Percentiles rank a stretch among this genome's conserved stretches.
These are phyloP conservation scores for Thaleichthys pacificus DNA, from an alignment of 2,797 vertebrate species.

Conservation along the genomic window DNA sequence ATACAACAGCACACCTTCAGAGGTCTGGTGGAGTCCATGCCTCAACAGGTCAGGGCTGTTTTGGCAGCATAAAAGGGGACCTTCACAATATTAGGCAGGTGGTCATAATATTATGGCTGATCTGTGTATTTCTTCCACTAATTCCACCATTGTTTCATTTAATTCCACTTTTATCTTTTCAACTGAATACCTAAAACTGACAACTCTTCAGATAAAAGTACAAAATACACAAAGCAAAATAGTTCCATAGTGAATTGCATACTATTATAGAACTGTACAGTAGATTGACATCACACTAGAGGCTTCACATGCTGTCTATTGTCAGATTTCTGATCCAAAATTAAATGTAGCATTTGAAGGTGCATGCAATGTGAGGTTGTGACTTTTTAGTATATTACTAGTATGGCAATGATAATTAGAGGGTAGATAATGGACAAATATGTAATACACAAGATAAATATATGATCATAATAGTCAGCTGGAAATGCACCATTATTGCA, in stretches of 20 bases:
- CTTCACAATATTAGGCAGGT: too few species aligned
- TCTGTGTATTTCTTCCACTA: not conserved
- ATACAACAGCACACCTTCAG: too few species aligned
- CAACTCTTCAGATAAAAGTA: not conserved
- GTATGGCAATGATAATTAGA: constrained; percentile 35
- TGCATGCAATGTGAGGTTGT: constrained; percentile 18
- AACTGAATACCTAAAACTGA: not conserved
- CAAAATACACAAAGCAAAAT: not conserved
- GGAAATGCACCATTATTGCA: too few species aligned
- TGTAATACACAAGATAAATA: not conserved
- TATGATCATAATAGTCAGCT: not conserved
- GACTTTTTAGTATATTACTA: constrained; percentile 36
- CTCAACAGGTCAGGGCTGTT: too few species aligned
- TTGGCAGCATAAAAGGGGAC: too few species aligned
- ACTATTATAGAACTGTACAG: not conserved
- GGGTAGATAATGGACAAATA: constrained; percentile 7
- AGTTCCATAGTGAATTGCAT: not conserved
- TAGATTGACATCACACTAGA: not conserved
- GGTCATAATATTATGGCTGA: too few species aligned
- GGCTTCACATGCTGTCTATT: not conserved
- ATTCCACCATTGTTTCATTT: not conserved
- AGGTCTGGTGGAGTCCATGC: too few species aligned
- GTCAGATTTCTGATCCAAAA: not conserved
- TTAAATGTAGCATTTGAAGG: not conserved
- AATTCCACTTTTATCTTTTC: not conserved